Evolutionary conservation across 2,113 vertebrate genomes (phyloP).

Genomic region (Gallinago jamesoni): DNA sequence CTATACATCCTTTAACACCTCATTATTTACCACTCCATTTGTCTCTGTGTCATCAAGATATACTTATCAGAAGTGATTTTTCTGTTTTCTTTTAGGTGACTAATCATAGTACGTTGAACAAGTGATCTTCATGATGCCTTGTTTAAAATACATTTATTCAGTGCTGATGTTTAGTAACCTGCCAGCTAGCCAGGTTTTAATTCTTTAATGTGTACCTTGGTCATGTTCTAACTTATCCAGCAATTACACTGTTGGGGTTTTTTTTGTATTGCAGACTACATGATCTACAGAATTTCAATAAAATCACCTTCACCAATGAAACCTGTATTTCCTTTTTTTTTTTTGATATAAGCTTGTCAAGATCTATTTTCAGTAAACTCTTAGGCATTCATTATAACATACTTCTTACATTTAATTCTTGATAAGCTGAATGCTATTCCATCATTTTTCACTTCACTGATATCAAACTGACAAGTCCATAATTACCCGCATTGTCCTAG

Average conservation of each 20-base stretch:
- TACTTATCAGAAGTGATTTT: background rate
- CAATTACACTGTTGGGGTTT: background rate
- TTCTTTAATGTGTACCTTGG: background rate
- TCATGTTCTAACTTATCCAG: background rate
- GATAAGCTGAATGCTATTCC: background rate
- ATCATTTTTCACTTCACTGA: slow-evolving; percentile 20
- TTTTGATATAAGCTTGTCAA: background rate
- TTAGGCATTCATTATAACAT: background rate
- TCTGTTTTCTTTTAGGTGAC: background rate
- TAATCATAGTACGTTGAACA: background rate
- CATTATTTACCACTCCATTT: background rate
- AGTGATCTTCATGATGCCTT: background rate
- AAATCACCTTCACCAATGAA: background rate
- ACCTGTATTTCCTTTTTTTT: background rate
- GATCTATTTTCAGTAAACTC: background rate
- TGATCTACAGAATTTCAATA: background rate
- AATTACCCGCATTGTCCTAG: background rate
- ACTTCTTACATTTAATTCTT: background rate
- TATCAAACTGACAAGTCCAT: background rate
- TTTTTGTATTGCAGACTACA: background rate
- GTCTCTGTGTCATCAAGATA: background rate
- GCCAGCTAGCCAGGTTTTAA: background rate
- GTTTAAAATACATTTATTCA: background rate
- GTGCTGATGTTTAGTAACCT: background rate
- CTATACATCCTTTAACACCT: background rate